Conservation (phyloP, 2,888 invertebrate genomes). For the Nephrotoma flavescens region DNA sequence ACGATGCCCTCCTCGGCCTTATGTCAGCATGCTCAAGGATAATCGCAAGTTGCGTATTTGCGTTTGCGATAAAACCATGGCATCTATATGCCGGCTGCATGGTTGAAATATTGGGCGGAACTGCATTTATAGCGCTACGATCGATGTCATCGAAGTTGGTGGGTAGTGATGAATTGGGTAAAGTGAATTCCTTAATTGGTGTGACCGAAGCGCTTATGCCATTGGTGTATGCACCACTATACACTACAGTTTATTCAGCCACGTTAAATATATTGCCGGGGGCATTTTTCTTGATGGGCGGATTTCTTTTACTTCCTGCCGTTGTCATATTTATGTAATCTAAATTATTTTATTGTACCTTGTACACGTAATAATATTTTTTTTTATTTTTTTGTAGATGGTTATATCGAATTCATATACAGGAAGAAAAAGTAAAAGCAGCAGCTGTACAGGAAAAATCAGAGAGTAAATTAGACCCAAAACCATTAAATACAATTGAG, state of each 20-base stretch:
- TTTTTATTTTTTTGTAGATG: slow-evolving; percentile 3
- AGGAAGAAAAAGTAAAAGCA: slow-evolving; percentile 4
- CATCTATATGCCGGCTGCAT: neutral
- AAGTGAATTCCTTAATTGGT: neutral
- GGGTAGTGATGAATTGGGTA: neutral
- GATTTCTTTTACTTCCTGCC: slow-evolving; percentile 33
- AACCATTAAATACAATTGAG: neutral
- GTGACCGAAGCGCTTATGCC: neutral
- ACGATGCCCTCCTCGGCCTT: neutral
- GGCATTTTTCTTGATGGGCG: slow-evolving; percentile 34
- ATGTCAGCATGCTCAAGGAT: neutral
- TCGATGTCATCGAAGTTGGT: neutral
- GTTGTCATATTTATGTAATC: slow-evolving; percentile 29
- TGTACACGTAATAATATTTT: no score
- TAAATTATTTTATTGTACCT: neutral
- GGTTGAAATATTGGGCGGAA: neutral
- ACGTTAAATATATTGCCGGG: slow-evolving; percentile 35
- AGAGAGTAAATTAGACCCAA: neutral
- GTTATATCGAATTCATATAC: slow-evolving; percentile 8
- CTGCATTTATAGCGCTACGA: neutral
- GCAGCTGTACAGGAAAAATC: neutral
- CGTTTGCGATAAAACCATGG: neutral
- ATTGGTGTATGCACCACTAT: neutral
- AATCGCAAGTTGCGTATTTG: neutral
- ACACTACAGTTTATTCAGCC: slow-evolving; percentile 14